These are phyloP conservation scores for Heliconius aoede DNA, from an alignment of 2,888 invertebrate species.

Conservation along the genomic window DNA sequence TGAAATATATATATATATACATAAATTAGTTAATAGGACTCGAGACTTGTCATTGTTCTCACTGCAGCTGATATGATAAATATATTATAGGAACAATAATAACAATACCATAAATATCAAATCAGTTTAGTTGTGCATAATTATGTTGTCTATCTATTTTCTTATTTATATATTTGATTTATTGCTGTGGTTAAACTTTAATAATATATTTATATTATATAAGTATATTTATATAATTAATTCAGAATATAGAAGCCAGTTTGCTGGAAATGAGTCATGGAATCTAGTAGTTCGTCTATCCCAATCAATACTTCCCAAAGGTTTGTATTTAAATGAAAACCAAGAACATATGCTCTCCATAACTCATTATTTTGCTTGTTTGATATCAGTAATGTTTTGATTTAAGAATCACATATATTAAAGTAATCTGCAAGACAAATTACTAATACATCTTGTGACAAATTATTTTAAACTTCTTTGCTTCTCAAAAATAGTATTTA, in stretches of 20 bases:
- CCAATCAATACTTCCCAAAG: conserved; percentile 65
- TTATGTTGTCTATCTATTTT: neutral
- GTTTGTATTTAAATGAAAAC: conserved; percentile 63
- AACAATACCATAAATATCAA: neutral
- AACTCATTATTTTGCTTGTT: conserved; percentile 20
- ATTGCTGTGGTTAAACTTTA: neutral
- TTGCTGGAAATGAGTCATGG: conserved; percentile 62
- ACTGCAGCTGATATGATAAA: neutral
- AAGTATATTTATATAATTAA: conserved; percentile 47
- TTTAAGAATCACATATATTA: neutral
- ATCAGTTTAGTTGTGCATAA: neutral
- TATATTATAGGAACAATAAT: neutral
- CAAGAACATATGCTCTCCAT: conserved; percentile 41
- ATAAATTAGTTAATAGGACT: neutral
- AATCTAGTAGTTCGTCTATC: conserved; percentile 70
- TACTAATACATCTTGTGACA: neutral
- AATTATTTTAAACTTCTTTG: neutral
- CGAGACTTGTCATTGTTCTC: neutral
- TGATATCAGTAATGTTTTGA: neutral
- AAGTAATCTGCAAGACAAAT: neutral
- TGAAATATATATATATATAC: neutral
- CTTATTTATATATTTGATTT: neutral
- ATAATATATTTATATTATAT: conserved; percentile 26
- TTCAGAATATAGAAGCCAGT: conserved; percentile 66
- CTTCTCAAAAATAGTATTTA: neutral